Evolutionary conservation across 2,888 invertebrate genomes (phyloP).

Genomic region (Lithophane leautieri): DNA sequence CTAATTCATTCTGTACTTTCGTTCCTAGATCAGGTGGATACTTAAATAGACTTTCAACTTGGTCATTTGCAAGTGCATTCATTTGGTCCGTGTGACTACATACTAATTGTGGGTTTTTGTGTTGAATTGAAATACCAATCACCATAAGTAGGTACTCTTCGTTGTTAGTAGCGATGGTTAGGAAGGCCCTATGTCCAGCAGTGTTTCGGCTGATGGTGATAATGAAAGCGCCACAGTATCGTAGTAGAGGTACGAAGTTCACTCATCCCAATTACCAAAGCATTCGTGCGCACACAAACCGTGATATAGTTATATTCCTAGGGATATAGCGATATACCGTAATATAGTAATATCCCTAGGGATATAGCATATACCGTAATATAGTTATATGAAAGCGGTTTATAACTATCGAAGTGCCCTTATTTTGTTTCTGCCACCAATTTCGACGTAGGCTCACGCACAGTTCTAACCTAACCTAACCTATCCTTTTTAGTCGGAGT

Average conservation of each 20-base stretch:
- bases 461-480: too few relatives aligned
- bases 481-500: too few relatives aligned
- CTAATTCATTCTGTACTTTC: conserved; percentile 43
- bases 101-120: conserved; percentile 20
- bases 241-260: neutral
- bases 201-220: neutral
- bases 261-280: neutral
- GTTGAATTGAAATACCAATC: neutral
- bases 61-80: conserved; percentile 41
- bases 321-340: too few relatives aligned
- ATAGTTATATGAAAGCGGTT: too few relatives aligned
- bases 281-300: neutral
- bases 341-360: too few relatives aligned
- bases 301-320: too few relatives aligned
- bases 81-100: conserved; percentile 1
- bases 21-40: conserved; percentile 33
- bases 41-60: conserved; percentile 22
- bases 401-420: too few relatives aligned
- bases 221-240: neutral
- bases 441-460: too few relatives aligned
- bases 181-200: neutral
- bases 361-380: too few relatives aligned
- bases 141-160: neutral
- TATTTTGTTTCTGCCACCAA: too few relatives aligned
- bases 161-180: neutral